Percentiles rank a stretch among this genome's conserved stretches.
These are phyloP conservation scores for Rotaria sp. DNA, from an alignment of 2,888 invertebrate genomes.

Conservation along the genomic window DNA sequence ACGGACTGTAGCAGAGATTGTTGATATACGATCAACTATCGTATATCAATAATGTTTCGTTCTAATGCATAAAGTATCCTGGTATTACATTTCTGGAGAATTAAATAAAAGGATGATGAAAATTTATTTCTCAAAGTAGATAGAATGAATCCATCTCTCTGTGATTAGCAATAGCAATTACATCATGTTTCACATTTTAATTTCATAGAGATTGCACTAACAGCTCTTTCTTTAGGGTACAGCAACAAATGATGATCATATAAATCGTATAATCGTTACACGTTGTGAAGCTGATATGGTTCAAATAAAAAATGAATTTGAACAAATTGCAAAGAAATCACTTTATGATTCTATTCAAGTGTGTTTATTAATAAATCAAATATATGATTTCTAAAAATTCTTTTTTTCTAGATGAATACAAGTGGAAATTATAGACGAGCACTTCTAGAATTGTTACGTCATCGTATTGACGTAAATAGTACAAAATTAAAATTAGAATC, in stretches of 20 bases:
- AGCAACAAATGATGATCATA: constrained; percentile 51
- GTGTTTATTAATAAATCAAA: neutral
- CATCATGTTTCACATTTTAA: too few relatives aligned
- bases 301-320: constrained; percentile 53
- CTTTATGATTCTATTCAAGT: neutral
- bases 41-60: too few relatives aligned
- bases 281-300: constrained; percentile 54
- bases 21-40: too few relatives aligned
- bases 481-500: neutral
- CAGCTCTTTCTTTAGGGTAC: constrained; percentile 46
- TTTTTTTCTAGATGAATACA: neutral
- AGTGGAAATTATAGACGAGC: neutral
- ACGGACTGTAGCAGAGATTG: too few relatives aligned
- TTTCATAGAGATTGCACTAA: too few relatives aligned
- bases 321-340: constrained; percentile 41
- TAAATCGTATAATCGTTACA: constrained; percentile 49
- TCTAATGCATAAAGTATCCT: too few relatives aligned
- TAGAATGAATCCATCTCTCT: too few relatives aligned
- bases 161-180: too few relatives aligned
- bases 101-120: too few relatives aligned
- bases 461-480: neutral
- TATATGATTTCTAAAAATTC: neutral
- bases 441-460: neutral
- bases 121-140: too few relatives aligned
- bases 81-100: too few relatives aligned